Conservation (phyloP, 2,797 vertebrate genomes). For the Rallus crepitans region DNA sequence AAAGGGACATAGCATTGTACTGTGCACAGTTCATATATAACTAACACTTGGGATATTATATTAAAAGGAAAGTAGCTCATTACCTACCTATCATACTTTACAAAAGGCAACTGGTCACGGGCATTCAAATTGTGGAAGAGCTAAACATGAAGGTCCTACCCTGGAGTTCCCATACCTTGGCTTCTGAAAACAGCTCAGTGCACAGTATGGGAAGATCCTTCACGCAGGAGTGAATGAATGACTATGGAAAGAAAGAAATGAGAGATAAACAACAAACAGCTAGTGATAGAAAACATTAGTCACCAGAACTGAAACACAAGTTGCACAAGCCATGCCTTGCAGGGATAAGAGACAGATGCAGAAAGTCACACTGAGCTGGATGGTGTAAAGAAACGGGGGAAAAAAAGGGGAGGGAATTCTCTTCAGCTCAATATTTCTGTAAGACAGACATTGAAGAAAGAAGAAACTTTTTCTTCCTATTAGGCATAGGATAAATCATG, state of each 20-base stretch:
- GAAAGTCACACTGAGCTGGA: neutral
- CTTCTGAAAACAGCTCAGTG: neutral
- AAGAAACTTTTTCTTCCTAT: neutral
- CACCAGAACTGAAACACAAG: neutral
- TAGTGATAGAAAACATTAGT: neutral
- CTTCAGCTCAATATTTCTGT: neutral
- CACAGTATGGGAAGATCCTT: neutral
- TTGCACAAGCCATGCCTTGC: neutral
- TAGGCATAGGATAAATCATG: neutral
- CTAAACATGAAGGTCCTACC: neutral
- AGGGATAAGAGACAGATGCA: neutral
- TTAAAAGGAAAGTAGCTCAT: neutral
- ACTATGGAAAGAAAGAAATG: neutral
- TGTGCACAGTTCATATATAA: rapidly evolving
- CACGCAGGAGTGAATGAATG: neutral
- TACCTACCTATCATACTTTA: neutral
- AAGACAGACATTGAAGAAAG: neutral
- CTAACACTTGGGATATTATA: neutral
- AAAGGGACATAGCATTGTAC: neutral
- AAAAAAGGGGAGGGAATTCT: rapidly evolving
- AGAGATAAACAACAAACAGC: neutral
- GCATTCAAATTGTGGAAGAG: neutral
- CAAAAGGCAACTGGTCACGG: neutral
- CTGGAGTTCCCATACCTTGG: neutral
- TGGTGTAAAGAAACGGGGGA: neutral